phyloP scores from a whole-genome alignment of 2,797 vertebrate species.

The Epinephelus awoara region DNA sequence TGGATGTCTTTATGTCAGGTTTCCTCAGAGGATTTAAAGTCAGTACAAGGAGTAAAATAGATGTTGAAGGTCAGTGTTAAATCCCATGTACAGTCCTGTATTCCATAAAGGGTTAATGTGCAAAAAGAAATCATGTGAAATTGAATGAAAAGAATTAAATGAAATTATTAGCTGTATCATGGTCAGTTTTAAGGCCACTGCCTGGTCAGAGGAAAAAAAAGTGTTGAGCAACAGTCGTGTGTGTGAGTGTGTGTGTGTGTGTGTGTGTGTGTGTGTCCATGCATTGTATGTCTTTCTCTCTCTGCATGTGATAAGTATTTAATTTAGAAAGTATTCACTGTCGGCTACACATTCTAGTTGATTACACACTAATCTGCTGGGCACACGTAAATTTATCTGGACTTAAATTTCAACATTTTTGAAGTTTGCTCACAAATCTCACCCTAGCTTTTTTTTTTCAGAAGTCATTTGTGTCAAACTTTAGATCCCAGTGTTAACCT shows the following conservation, averaged over 20 bases:
- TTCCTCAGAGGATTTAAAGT: conserved; percentile 17
- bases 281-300: conserved; percentile 7
- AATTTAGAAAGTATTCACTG: conserved; percentile 32
- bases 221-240: conserved; percentile 48
- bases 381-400: neutral
- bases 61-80: neutral
- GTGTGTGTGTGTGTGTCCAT: conserved; percentile 12
- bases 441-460: neutral
- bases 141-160: conserved; percentile 34
- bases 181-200: conserved; percentile 58
- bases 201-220: conserved; percentile 38
- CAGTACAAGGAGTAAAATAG: neutral
- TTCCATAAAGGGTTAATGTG: conserved; percentile 27
- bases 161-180: conserved; percentile 34
- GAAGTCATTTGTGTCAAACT: conserved; percentile 18
- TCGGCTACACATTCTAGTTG: neutral
- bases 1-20: neutral
- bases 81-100: neutral
- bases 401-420: neutral
- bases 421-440: conserved; percentile 13
- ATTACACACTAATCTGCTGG: conserved; percentile 12
- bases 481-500: conserved; percentile 6
- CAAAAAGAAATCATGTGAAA: conserved; percentile 15
- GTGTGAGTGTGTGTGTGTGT: conserved; percentile 14
- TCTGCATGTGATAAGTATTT: conserved; percentile 39